Percentiles rank a stretch among this genome's conserved stretches.
These are phyloP conservation scores for Lateolabrax maculatus DNA, from an alignment of 2,797 vertebrate species.

Conservation along the genomic window DNA sequence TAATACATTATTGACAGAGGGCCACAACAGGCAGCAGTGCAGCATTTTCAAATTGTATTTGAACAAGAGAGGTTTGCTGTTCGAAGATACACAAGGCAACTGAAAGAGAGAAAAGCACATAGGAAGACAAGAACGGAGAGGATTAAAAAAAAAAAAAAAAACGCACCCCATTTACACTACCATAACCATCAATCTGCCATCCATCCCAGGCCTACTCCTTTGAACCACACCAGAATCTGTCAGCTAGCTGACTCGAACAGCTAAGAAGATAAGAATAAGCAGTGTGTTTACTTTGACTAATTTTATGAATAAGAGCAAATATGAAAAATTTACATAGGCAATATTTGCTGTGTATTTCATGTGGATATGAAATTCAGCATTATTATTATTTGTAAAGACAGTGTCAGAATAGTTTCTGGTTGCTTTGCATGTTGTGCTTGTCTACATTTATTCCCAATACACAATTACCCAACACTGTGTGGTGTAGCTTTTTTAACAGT, in stretches of 20 bases:
- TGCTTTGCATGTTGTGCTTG: slow-evolving; percentile 18
- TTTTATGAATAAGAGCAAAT: slow-evolving; percentile 21
- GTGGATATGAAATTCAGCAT: slow-evolving; percentile 27
- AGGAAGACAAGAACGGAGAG: slow-evolving; percentile 45
- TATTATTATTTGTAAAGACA: slow-evolving; percentile 37
- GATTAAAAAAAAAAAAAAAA: slow-evolving; percentile 70
- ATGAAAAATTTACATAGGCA: slow-evolving; percentile 19
- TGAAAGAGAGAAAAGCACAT: slow-evolving; percentile 58
- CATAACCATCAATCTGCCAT: slow-evolving; percentile 81
- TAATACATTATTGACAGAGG: slow-evolving; percentile 88
- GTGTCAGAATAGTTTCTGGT: background rate
- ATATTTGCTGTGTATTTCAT: slow-evolving; percentile 20
- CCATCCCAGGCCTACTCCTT: slow-evolving; percentile 67
- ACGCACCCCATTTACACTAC: slow-evolving; percentile 65
- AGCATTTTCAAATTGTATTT: slow-evolving; percentile 87
- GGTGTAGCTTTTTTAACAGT: slow-evolving; percentile 20
- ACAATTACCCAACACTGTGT: slow-evolving; percentile 39
- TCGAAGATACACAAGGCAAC: slow-evolving; percentile 71
- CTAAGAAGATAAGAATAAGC: slow-evolving; percentile 67
- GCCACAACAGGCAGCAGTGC: slow-evolving; percentile 84
- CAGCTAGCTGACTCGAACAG: slow-evolving; percentile 70
- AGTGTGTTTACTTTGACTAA: slow-evolving; percentile 47
- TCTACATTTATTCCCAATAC: slow-evolving; percentile 36
- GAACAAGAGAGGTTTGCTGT: slow-evolving; percentile 80
- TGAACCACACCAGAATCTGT: slow-evolving; percentile 69